Base-by-base conservation (phyloP, 1,140 invertebrate species). In the Gonatopus flavifemur region DNA sequence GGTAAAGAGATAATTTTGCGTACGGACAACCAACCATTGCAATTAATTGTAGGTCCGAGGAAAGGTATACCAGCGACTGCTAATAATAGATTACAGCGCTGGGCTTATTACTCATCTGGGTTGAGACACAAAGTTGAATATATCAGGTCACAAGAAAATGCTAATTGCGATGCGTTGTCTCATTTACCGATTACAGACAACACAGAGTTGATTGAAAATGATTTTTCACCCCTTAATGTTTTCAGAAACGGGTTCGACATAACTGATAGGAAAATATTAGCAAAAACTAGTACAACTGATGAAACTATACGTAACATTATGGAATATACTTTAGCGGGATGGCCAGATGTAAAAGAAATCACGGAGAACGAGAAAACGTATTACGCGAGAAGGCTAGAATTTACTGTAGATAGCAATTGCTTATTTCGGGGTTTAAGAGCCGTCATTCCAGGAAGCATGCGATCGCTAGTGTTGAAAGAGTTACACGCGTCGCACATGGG, bases 401-500 rank as follows among this genome's bases (percentile, higher is more conserved):
- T 43, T 7, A 25, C 40, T n/a, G 40, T 43, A 30, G 40, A 43
- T 6, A 30, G 18, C 5, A 12, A 43, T 12, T 65, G 55, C 46
- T 15, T 68, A n/a, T 41, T 68, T 18, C 44, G 54, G 42, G 61
- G 58, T n/a, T 49, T 66, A 25, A n/a, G 67, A 49, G 65, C 66
- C 4, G 55, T 80, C 10, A 63, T 81, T 35, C 42, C 42, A 20
- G 22, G 18, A 10, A 49, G 3, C n/a, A 57, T 64, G 39, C 49
- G 57, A 16, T 20, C 46, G 8, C 32, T 55, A 32, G 43, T 74
- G 25, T 50, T 74, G 15, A 18, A 61, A 15, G 51, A 68, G 39
- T 55, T 80, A 19, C 77, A 80, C 58, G 40, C 31, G 3, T 57
- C 60, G 9, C 77, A 81, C 58, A 55, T 68, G 33, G 75, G 78